Base-by-base conservation (phyloP, 2,888 invertebrate species). In the Pilophorus perplexus region DNA sequence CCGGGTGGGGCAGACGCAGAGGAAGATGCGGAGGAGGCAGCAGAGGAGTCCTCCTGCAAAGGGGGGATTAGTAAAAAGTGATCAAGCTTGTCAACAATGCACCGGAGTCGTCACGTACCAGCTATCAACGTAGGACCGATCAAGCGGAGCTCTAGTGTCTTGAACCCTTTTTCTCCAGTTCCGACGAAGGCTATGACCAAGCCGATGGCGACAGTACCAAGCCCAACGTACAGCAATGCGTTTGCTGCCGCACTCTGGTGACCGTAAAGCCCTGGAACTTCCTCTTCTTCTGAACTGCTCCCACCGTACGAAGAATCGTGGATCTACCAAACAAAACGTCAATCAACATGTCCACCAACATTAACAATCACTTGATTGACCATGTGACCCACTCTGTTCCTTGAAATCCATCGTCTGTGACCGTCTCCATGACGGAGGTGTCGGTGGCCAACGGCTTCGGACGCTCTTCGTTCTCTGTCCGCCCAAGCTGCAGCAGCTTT, bases 161-260 rank as follows among this genome's bases (percentile, higher is more conserved):
- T 90, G 84, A 88, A 91, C 79, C 86, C 83, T 80, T 91, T 90
- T 80, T 92, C 92, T 75, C 92, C 92, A 71, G 91, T 90, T 73
- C 91, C 92, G 72, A 92, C 91, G 80, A 92, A 91, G 77, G 90
- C 89, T 74, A 92, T 89, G 74, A 92, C 88, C 74, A 90, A 84
- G 66, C 92, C 93, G 72, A 92, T 81, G 22, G 91, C 89, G 69
- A 90, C 85, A 22, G 87, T 88, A 72, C 87, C 89, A 72, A 93
- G 83, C 64, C 92, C 92, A 57, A 91, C 89, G 79, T 92, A 92
- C 65, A 93, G 83, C 71, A 92, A 83, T 71, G 90, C 86, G 77
- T 87, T 87, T 72, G 90, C 90, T 71, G 90, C 89, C 57, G 90
- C 89, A 80, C 88, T 89, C 72, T 89, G 87, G 73, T 83, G 71